Percentiles rank a stretch among this genome's conserved stretches.
Conservation (phyloP, 2,888 invertebrate genomes). For the Drosophila eohydei region DNA sequence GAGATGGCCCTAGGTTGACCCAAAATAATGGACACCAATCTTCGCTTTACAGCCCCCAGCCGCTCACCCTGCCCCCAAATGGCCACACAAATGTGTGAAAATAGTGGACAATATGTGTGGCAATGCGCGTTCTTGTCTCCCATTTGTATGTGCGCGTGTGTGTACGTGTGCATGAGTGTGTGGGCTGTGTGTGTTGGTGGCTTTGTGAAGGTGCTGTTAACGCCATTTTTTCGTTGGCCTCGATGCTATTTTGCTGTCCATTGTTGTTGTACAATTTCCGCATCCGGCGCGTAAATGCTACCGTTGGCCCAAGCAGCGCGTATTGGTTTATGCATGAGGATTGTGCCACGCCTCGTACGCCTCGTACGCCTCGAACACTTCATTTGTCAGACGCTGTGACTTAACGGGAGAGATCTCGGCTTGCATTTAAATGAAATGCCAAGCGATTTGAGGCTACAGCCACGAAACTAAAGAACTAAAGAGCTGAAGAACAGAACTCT, state of each 20-base stretch:
- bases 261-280: conserved; percentile 81
- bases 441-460: conserved; percentile 56
- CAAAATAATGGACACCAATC: conserved; percentile 69
- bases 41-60: conserved; percentile 35
- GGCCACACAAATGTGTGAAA: conserved; percentile 72
- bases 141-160: conserved; percentile 41
- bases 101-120: conserved; percentile 78
- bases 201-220: conserved; percentile 66
- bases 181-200: conserved; percentile 21
- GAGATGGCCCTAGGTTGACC: conserved; percentile 63
- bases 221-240: conserved; percentile 65
- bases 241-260: conserved; percentile 76
- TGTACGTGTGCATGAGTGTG: conserved; percentile 16
- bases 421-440: conserved; percentile 72
- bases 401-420: conserved; percentile 47
- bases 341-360: conserved; percentile 40
- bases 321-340: conserved; percentile 80
- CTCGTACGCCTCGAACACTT: conserved; percentile 61
- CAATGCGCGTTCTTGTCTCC: conserved; percentile 61
- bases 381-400: conserved; percentile 74
- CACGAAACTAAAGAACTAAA: conserved; percentile 39
- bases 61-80: conserved; percentile 22
- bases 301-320: conserved; percentile 49
- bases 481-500: conserved; percentile 41
- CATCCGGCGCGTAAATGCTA: conserved; percentile 75